Conservation (phyloP, 2,797 vertebrate genomes). For the Eupleurogrammus muticus region DNA sequence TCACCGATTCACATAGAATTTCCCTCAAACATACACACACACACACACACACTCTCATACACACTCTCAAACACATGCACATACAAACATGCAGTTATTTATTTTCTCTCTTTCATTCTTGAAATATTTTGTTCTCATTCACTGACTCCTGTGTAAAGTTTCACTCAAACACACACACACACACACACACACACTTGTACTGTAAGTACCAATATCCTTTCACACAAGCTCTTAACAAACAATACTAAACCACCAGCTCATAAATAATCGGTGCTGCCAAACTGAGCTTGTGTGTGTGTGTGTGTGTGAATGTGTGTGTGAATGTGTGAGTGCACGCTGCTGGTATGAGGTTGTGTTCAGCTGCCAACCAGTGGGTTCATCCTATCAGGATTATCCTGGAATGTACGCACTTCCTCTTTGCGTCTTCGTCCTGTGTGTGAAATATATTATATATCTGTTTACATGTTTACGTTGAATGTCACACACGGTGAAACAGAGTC, state of each 20-base stretch:
- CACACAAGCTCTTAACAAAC: slow-evolving; percentile 70
- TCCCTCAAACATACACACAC: slow-evolving; percentile 22
- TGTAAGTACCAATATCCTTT: slow-evolving; percentile 60
- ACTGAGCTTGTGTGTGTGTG: slow-evolving; percentile 32
- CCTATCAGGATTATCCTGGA: slow-evolving; percentile 76
- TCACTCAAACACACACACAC: slow-evolving; percentile 21
- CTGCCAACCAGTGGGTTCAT: slow-evolving; percentile 47
- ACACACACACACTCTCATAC: slow-evolving; percentile 17
- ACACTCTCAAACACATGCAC: slow-evolving; percentile 4
- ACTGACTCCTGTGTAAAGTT: neutral
- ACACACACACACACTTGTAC: slow-evolving; percentile 16
- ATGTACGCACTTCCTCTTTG: slow-evolving; percentile 72
- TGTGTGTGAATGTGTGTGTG: slow-evolving; percentile 35
- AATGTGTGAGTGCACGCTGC: slow-evolving; percentile 36
- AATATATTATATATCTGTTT: neutral
- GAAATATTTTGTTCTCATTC: slow-evolving; percentile 40
- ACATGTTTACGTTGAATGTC: neutral
- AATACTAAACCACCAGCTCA: slow-evolving; percentile 62
- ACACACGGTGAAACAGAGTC: too few relatives aligned
- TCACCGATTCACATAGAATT: neutral
- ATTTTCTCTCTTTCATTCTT: slow-evolving; percentile 45
- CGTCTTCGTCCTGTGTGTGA: slow-evolving; percentile 1
- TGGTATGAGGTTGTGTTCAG: slow-evolving; percentile 51
- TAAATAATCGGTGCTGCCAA: slow-evolving; percentile 64
- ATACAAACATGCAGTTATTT: slow-evolving; percentile 22